Evolutionary conservation across 2,888 invertebrate genomes (phyloP).

Genomic region (Nephrotoma flavescens): DNA sequence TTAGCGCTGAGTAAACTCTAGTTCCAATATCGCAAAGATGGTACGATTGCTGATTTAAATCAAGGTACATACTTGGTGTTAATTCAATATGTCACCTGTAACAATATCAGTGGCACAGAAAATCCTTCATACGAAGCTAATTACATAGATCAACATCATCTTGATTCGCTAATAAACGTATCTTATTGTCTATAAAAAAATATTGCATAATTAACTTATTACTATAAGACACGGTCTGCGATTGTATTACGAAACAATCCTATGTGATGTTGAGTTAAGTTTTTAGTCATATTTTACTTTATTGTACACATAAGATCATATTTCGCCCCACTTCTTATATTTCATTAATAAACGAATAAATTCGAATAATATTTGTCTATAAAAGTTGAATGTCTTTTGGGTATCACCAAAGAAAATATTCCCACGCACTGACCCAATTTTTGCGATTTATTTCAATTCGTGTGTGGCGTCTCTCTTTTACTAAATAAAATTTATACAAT

Average conservation of each 20-base stretch:
- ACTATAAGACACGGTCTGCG: neutral
- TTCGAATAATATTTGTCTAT: neutral
- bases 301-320: neutral
- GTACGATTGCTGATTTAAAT: neutral
- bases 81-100: neutral
- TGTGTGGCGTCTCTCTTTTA: neutral
- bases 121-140: neutral
- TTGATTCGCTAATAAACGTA: neutral
- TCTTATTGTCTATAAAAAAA: neutral
- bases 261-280: neutral
- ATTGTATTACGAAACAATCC: neutral
- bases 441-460: neutral
- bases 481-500: neutral
- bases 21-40: neutral
- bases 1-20: neutral
- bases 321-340: neutral
- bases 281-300: neutral
- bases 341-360: neutral
- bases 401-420: neutral
- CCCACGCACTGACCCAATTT: slow-evolving; percentile 1
- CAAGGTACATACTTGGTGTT: neutral
- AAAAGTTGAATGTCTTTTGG: neutral
- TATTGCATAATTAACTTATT: neutral
- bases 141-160: neutral
- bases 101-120: neutral